Evolutionary conservation across 2,797 vertebrate species (phyloP), one percentile per base, ranked within the genome.

Genomic region (Pseudochirops cupreus): DNA sequence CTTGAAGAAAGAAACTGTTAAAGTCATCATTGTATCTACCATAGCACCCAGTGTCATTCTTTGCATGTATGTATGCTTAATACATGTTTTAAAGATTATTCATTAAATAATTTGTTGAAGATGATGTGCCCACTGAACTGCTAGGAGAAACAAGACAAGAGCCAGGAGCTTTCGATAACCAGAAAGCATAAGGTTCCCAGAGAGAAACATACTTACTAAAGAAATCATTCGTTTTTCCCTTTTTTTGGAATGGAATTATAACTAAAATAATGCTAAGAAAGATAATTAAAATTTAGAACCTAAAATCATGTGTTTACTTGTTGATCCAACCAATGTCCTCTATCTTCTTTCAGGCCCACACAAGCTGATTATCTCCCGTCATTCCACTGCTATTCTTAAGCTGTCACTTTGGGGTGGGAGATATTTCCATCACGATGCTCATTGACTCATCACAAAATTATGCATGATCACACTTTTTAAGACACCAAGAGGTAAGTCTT

Each of bases 191-290:
- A 82, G 31, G 53, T 92, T 55, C 91, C 39, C 87, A 91, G 26
- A 28, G 94, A n/a, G 91, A 67, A 94, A 31, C 46, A 82, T 89
- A 59, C 13, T 55, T 56, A 95, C 54, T 24, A 46, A 91, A 94
- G 31, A 31, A 93, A 92, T 9, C 93, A 21, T 89, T 95, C 58
- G 93, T 33, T 13, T 94, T 24, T 87, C 2, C 57, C 12, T 10
- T 10, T 92, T 93, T 95, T 90, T 46, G 5, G 62, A 97, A 91
- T 92, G 28, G 52, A 95, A 67, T 93, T 96, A 89, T 56, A 95
- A 95, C 31, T 94, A 46, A 95, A 96, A 94, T 94, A n/a, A 93
- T 92, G 87, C 91, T 90, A 24, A 97, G 50, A 92, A 82, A 11
- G n/a, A 82, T 26, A 67, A 93, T 95, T 93, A 95, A 93, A 29